Base-by-base conservation (phyloP, 2,797 vertebrate genomes). In the Decapterus maruadsi region DNA sequence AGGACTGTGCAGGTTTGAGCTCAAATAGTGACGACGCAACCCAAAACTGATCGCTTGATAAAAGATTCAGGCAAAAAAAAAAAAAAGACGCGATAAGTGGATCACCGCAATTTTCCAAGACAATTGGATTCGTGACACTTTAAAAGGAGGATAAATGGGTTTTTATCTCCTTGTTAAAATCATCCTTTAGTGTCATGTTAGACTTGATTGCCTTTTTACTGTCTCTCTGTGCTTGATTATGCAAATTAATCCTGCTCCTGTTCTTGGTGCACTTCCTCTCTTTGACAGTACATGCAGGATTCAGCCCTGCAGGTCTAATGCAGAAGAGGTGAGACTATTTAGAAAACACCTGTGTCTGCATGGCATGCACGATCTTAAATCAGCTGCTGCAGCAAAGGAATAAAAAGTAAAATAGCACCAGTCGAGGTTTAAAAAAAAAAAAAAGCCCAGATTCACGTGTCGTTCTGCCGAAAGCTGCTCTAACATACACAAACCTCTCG, bases 391-490 rank as follows among this genome's bases (percentile, higher is more conserved):
- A 56, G 75, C 17, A 58, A 75, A 34, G 3, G 16, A 62, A 64
- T 13, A 0, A 64, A 82, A 78, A 26, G 12, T 22, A 6, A 79
- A 70, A 66, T 57, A 80, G 81, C 75, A 86, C 78, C 79, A 59
- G 42, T 77, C 10, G 29, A 81, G n/a, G 22, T 61, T 72, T 57
- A 34, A 34, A 34, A 34, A 34, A 34, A 6, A 34, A 34, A 6
- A 34, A 34, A 53, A 51, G 20, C 46, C 56, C 54, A 60, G 63
- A 76, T 71, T 78, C 64, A 80, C 45, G n/a, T 58, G 62, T 81
- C 19, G 4, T 53, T 81, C 77, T 74, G 74, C 61, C 62, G 75
- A 36, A 87, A 72, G 40, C 60, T 71, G 67, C 82, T 77, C 74
- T 56, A 60, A 89, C 70, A 58, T 63, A 60, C 83, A 80, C 74